Conservation (phyloP, 1,140 invertebrate species). For the Brachionus manjavacas region DNA sequence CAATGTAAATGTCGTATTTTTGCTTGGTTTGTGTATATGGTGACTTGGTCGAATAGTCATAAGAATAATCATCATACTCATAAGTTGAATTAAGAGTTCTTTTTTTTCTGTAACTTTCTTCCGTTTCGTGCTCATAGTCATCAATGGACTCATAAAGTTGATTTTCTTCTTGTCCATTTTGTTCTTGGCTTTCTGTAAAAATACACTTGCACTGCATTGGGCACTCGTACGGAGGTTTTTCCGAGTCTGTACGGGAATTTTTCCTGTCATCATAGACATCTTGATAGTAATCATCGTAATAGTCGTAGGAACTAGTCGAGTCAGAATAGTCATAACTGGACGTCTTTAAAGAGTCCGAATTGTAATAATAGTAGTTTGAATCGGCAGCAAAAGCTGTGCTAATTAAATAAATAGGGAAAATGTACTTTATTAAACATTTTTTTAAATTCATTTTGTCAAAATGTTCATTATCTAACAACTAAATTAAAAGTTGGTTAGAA, state of each 20-base stretch:
- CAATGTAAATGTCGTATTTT: slow-evolving; percentile 7
- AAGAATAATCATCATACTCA: background rate
- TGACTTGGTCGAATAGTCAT: background rate
- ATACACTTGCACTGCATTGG: slow-evolving; percentile 12
- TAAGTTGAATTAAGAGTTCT: background rate
- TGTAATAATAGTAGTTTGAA: background rate
- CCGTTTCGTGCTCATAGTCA: background rate
- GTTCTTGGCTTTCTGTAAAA: background rate
- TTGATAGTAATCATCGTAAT: background rate
- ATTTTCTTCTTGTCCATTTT: background rate
- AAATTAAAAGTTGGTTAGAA: background rate
- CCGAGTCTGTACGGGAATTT: background rate
- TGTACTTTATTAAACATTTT: background rate
- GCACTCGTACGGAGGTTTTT: background rate
- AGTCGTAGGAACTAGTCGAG: background rate
- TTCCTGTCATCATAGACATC: background rate
- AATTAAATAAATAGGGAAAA: background rate
- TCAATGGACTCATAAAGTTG: background rate
- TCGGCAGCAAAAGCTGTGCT: background rate
- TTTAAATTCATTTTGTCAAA: background rate
- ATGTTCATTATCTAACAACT: background rate
- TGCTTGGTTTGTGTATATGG: background rate
- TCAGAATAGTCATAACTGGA: background rate
- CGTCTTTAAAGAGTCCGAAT: background rate
- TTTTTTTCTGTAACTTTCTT: background rate